These are phyloP conservation scores for Lindbergichthys nudifrons DNA, from an alignment of 2,797 vertebrate genomes.

Conservation along the genomic window DNA sequence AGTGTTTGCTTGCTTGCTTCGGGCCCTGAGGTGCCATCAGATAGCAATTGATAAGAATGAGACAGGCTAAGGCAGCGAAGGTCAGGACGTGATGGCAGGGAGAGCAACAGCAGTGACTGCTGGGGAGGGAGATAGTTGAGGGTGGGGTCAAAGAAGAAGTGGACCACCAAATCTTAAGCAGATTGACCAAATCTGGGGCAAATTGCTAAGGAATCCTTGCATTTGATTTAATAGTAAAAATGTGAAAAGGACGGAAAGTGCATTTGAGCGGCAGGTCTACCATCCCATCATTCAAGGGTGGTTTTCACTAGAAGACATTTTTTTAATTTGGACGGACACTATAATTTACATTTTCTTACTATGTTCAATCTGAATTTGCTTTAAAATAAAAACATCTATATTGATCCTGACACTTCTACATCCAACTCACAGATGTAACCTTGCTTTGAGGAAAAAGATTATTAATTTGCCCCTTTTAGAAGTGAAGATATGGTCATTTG, in stretches of 20 bases:
- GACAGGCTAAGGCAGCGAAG: conserved; percentile 67
- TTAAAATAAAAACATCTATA: no score
- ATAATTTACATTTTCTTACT: no score
- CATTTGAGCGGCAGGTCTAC: conserved; percentile 40
- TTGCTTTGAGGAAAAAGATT: no score
- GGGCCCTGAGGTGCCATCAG: conserved; percentile 54
- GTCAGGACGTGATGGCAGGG: conserved; percentile 55
- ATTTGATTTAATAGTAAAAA: conserved; percentile 15
- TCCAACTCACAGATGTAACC: no score
- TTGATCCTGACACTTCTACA: no score
- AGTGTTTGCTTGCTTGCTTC: conserved; percentile 57
- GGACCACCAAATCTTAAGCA: conserved; percentile 14
- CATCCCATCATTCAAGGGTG: no score
- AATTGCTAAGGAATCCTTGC: not conserved
- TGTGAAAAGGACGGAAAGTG: not conserved
- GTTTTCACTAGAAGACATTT: no score
- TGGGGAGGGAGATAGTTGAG: conserved; percentile 13
- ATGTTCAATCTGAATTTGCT: no score
- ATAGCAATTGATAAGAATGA: conserved; percentile 62
- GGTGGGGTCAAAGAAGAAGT: conserved; percentile 48
- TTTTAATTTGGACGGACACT: no score
- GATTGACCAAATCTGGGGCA: conserved; percentile 16
- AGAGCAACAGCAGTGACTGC: conserved; percentile 47
- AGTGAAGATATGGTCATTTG: no score
- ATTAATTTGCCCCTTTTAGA: no score